phyloP scores from a whole-genome alignment of 2,888 invertebrate genomes.

The Anticlea derivata region DNA sequence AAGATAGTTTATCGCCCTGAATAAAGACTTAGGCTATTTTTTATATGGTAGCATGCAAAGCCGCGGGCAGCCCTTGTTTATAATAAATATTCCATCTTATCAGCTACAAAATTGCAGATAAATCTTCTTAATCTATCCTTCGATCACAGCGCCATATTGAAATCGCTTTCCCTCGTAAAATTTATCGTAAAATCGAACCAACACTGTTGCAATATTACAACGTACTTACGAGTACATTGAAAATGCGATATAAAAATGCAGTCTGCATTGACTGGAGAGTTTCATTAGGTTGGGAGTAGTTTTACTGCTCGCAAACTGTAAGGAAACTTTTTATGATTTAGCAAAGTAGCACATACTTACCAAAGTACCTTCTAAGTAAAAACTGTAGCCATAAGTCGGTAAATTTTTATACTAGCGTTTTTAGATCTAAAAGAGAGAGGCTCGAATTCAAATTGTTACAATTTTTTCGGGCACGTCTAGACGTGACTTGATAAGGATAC shows the following conservation, averaged over 20 bases:
- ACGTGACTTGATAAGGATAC: too few relatives aligned
- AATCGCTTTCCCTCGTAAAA: conserved; percentile 28
- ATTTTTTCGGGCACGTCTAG: too few relatives aligned
- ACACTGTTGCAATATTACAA: conserved; percentile 30
- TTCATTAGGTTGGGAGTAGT: conserved; percentile 14
- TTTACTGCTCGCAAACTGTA: conserved; percentile 1
- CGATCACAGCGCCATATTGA: conserved; percentile 10
- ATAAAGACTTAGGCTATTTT: too few relatives aligned
- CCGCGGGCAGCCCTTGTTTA: too few relatives aligned
- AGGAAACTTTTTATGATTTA: background rate
- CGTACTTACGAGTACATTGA: conserved; percentile 31
- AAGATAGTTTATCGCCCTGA: too few relatives aligned
- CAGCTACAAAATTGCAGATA: background rate
- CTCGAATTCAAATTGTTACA: too few relatives aligned
- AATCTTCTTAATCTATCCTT: conserved; percentile 8
- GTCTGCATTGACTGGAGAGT: conserved; percentile 24
- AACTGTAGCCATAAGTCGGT: too few relatives aligned
- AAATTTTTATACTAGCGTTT: too few relatives aligned
- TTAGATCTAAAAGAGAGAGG: too few relatives aligned
- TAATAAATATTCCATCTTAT: background rate
- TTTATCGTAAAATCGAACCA: conserved; percentile 31
- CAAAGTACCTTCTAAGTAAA: too few relatives aligned
- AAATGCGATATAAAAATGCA: conserved; percentile 30
- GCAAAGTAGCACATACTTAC: too few relatives aligned
- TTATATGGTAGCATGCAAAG: too few relatives aligned